phyloP scores from a whole-genome alignment of 2,888 invertebrate species.

The Hylaea fasciaria region DNA sequence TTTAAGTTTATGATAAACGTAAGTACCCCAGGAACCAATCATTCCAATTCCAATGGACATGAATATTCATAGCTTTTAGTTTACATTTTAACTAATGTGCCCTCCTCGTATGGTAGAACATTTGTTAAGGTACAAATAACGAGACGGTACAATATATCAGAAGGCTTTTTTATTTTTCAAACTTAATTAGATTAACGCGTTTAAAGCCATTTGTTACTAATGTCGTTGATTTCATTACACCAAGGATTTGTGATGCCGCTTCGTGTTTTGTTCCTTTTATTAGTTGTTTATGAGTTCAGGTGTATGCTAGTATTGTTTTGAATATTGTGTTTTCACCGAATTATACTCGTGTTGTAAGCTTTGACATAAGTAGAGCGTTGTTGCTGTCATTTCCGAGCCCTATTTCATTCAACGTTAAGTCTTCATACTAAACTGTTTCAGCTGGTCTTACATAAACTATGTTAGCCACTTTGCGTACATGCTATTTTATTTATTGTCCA shows the following conservation, averaged over 20 bases:
- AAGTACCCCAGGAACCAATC: constrained; percentile 61
- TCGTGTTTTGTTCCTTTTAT: constrained; percentile 38
- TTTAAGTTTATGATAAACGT: constrained; percentile 51
- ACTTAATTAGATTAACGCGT: constrained; percentile 71
- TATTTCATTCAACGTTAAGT: too few relatives aligned
- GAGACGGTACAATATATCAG: constrained; percentile 50
- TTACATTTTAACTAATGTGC: constrained; percentile 63
- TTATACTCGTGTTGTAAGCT: too few relatives aligned
- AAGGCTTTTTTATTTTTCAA: constrained; percentile 49
- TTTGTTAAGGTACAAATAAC: constrained; percentile 59
- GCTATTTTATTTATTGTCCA: not conserved
- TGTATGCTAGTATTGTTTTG: too few relatives aligned
- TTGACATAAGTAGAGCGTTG: too few relatives aligned
- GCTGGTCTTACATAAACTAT: too few relatives aligned
- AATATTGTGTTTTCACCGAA: too few relatives aligned
- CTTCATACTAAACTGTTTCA: too few relatives aligned
- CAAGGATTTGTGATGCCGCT: constrained; percentile 62
- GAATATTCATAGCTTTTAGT: constrained; percentile 66
- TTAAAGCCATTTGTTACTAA: constrained; percentile 67
- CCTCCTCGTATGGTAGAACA: constrained; percentile 56
- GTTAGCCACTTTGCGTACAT: too few relatives aligned
- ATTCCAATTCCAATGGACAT: constrained; percentile 57
- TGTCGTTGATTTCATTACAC: constrained; percentile 71
- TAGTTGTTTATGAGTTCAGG: constrained; percentile 35
- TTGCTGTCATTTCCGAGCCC: too few relatives aligned